Evolutionary conservation across 2,888 invertebrate genomes (phyloP).

Genomic region (Tortricodes alternella): DNA sequence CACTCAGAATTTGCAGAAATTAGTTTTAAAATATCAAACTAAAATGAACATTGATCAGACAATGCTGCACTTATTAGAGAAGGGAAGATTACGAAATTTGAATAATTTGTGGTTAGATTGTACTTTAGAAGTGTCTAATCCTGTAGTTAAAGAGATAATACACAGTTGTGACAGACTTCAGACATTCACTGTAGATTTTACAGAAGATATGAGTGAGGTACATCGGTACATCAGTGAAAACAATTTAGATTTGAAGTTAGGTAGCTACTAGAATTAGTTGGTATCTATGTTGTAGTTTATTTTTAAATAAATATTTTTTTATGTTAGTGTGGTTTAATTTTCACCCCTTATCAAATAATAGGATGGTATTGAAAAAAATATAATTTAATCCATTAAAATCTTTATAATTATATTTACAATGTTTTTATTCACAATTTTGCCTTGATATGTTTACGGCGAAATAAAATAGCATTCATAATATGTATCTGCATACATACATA

Average conservation of each 20-base stretch:
- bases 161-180: slow-evolving; percentile 62
- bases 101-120: slow-evolving; percentile 73
- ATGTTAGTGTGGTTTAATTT: slow-evolving; percentile 34
- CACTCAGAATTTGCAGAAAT: slow-evolving; percentile 61
- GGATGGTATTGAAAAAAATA: not conserved
- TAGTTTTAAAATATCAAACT: slow-evolving; percentile 71
- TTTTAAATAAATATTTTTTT: slow-evolving; percentile 44
- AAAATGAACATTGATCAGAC: slow-evolving; percentile 65
- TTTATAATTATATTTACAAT: slow-evolving; percentile 17
- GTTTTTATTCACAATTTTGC: not conserved
- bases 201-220: slow-evolving; percentile 60
- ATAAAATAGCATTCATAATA: not conserved
- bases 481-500: too few species aligned
- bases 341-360: not conserved
- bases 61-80: slow-evolving; percentile 58
- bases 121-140: slow-evolving; percentile 68
- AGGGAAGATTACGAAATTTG: slow-evolving; percentile 62
- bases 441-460: not conserved
- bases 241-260: slow-evolving; percentile 72
- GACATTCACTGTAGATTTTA: slow-evolving; percentile 66
- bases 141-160: slow-evolving; percentile 64
- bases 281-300: slow-evolving; percentile 35
- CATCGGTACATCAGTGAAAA: slow-evolving; percentile 65
- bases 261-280: slow-evolving; percentile 59
- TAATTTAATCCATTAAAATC: slow-evolving; percentile 23